These are phyloP conservation scores for Melikaiella ostensackeni DNA, from an alignment of 2,888 invertebrate species.

Conservation along the genomic window DNA sequence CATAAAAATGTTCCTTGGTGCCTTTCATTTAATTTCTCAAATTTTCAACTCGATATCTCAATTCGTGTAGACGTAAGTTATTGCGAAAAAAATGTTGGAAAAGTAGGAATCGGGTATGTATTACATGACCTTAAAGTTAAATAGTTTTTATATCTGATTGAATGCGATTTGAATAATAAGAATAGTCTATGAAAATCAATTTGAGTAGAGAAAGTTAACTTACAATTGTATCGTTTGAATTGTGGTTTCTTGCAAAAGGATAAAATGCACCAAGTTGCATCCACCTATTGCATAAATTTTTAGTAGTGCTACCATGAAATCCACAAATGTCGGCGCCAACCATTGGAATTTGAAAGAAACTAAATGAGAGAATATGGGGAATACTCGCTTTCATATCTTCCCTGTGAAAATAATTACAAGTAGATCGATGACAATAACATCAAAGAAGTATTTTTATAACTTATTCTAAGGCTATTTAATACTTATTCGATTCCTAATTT, in stretches of 20 bases:
- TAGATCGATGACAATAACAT: too few relatives aligned
- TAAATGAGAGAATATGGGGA: slow-evolving; percentile 86
- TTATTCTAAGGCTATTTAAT: too few relatives aligned
- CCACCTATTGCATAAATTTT: slow-evolving; percentile 88
- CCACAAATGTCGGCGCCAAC: slow-evolving; percentile 93
- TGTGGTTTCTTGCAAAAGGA: slow-evolving; percentile 92
- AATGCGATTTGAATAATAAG: neutral
- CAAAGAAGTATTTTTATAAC: too few relatives aligned
- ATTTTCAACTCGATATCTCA: too few relatives aligned
- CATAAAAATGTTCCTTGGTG: too few relatives aligned
- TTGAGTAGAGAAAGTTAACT: slow-evolving; percentile 58
- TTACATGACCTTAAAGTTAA: too few relatives aligned
- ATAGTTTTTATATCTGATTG: too few relatives aligned
- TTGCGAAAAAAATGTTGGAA: too few relatives aligned
- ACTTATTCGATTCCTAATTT: too few relatives aligned
- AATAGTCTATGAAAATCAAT: neutral
- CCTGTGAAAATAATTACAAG: slow-evolving; percentile 56
- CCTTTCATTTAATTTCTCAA: too few relatives aligned
- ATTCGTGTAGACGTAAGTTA: too few relatives aligned
- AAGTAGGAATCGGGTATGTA: too few relatives aligned
- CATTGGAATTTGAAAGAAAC: slow-evolving; percentile 89
- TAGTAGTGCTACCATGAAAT: slow-evolving; percentile 86
- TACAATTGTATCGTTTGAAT: slow-evolving; percentile 83
- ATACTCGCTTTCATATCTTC: slow-evolving; percentile 86
- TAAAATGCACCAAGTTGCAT: slow-evolving; percentile 93